A percentile compares a stretch with the other conserved stretches of the same genome.
phyloP scores from a whole-genome alignment of 2,888 invertebrate species.

The Acronicta leporina region DNA sequence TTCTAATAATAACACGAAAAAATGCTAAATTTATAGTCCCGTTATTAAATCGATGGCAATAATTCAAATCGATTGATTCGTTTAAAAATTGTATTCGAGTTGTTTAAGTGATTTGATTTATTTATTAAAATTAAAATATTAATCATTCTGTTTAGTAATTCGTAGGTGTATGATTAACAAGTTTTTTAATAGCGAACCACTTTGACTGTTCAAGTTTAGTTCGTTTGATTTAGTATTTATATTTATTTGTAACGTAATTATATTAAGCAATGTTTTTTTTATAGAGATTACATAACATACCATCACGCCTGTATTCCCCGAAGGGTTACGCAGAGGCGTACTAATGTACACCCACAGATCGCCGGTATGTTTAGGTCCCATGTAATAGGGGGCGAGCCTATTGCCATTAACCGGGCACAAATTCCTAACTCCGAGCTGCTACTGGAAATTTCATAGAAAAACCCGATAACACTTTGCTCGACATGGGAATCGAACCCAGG shows the following conservation, averaged over 20 bases:
- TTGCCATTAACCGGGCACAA: too few species aligned
- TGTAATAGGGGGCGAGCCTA: too few species aligned
- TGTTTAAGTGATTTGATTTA: constrained; percentile 10
- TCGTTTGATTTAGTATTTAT: background rate
- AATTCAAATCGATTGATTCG: constrained; percentile 17
- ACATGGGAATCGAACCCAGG: too few species aligned
- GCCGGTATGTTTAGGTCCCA: too few species aligned
- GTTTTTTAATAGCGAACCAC: constrained; percentile 4
- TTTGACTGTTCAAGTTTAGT: constrained; percentile 3
- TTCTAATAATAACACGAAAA: constrained; percentile 19
- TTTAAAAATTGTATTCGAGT: constrained; percentile 9
- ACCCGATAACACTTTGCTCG: too few species aligned
- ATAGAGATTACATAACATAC: too few species aligned
- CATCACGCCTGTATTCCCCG: too few species aligned
- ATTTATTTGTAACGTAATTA: constrained; percentile 1
- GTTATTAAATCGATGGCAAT: too few species aligned
- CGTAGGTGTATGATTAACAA: constrained; percentile 26
- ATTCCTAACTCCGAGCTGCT: too few species aligned
- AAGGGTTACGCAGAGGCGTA: too few species aligned
- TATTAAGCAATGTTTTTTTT: background rate
- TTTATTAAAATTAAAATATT: constrained; percentile 27
- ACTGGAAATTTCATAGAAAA: too few species aligned
- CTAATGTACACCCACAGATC: too few species aligned
- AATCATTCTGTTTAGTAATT: constrained; percentile 23
- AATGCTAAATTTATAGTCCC: constrained; percentile 18